A percentile compares a stretch with the other conserved stretches of the same genome.
These are phyloP conservation scores for Cyanoramphus novaezelandiae DNA, from an alignment of 2,113 vertebrate species.

Conservation along the genomic window DNA sequence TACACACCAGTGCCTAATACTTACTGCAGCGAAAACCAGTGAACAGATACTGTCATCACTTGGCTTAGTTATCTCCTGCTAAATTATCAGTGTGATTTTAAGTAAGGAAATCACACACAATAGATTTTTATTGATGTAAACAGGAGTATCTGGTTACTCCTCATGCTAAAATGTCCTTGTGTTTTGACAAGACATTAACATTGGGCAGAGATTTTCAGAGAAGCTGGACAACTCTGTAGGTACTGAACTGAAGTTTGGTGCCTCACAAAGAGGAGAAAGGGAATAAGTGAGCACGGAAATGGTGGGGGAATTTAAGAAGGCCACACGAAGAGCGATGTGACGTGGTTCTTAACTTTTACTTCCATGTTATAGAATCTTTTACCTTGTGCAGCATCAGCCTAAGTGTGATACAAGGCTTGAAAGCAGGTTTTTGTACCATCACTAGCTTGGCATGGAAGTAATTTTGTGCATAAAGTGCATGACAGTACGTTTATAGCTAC, in stretches of 20 bases:
- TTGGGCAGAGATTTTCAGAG: neutral
- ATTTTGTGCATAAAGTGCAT: neutral
- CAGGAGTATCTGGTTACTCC: neutral
- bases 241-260: neutral
- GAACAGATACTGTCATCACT: neutral
- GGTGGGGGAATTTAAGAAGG: neutral
- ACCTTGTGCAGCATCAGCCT: neutral
- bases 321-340: neutral
- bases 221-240: neutral
- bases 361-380: neutral
- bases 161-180: neutral
- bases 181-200: neutral
- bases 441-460: neutral
- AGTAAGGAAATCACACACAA: neutral
- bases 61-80: neutral
- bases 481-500: accelerated
- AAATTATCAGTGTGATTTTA: neutral
- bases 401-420: accelerated
- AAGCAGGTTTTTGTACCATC: neutral
- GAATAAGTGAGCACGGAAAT: neutral
- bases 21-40: neutral
- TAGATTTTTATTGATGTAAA: neutral
- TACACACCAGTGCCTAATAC: neutral
- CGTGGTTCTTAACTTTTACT: neutral
- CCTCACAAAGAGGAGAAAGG: neutral